Conservation (phyloP, 2,888 invertebrate species). For the Cacoxenus indagator region DNA sequence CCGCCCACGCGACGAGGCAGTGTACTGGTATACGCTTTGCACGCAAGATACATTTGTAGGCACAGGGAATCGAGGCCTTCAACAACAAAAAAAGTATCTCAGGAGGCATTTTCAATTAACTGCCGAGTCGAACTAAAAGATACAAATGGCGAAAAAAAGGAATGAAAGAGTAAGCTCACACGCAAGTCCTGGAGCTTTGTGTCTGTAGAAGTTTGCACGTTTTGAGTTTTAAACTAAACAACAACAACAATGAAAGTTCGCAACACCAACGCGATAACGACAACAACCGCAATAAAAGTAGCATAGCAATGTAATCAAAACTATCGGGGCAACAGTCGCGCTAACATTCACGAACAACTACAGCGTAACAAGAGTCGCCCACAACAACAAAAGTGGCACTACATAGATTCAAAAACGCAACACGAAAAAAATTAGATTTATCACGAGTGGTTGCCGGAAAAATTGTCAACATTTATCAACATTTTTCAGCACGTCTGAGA, state of each 20-base stretch:
- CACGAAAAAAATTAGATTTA: slow-evolving; percentile 65
- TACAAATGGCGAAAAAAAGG: not conserved
- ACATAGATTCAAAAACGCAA: slow-evolving; percentile 29
- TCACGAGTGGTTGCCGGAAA: slow-evolving; percentile 66
- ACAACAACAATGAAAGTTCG: slow-evolving; percentile 43
- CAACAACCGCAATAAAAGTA: slow-evolving; percentile 22
- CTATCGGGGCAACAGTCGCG: slow-evolving; percentile 43
- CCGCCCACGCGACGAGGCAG: no score
- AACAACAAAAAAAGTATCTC: no score
- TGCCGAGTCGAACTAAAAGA: not conserved
- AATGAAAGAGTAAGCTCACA: not conserved
- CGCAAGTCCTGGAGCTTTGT: slow-evolving; percentile 27
- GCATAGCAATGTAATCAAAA: slow-evolving; percentile 46
- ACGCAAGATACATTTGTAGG: no score
- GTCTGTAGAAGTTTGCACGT: slow-evolving; percentile 55
- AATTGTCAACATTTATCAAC: slow-evolving; percentile 69
- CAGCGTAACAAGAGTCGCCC: not conserved
- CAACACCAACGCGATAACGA: slow-evolving; percentile 36
- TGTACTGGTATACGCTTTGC: no score
- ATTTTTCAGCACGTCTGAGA: slow-evolving; percentile 60
- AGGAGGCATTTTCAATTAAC: no score
- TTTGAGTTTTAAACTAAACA: slow-evolving; percentile 63
- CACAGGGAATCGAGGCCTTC: no score
- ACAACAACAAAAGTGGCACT: slow-evolving; percentile 11
- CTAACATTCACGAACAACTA: slow-evolving; percentile 32